phyloP scores from a whole-genome alignment of 2,888 invertebrate species.

The Antheraea yamamai region DNA sequence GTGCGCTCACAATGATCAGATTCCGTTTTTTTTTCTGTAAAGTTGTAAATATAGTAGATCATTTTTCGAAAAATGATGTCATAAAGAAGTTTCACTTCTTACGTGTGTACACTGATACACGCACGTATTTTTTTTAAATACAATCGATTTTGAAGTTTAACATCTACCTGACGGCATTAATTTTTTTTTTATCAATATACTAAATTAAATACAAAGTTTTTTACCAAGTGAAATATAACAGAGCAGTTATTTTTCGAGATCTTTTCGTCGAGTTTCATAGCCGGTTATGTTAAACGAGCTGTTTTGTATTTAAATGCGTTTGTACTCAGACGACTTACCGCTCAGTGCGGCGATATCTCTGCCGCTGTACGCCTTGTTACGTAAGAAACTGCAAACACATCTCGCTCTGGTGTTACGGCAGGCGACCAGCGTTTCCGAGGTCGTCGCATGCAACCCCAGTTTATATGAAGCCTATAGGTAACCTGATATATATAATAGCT shows the following conservation, averaged over 20 bases:
- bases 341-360: conserved; percentile 70
- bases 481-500: background rate
- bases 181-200: too few species aligned
- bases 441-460: conserved; percentile 71
- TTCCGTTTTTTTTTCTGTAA: too few species aligned
- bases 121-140: too few species aligned
- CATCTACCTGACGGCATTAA: too few species aligned
- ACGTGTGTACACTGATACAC: too few species aligned
- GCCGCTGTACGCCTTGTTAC: conserved; percentile 64
- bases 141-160: too few species aligned
- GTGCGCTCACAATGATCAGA: too few species aligned
- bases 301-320: background rate
- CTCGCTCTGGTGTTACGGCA: conserved; percentile 62
- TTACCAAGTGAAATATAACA: too few species aligned
- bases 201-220: too few species aligned
- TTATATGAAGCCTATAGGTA: conserved; percentile 74
- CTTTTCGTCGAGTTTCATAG: background rate
- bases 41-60: too few species aligned
- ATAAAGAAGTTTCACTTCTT: too few species aligned
- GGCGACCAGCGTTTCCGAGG: conserved; percentile 73
- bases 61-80: too few species aligned
- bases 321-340: conserved; percentile 70
- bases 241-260: background rate
- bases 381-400: conserved; percentile 64
- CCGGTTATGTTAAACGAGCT: background rate